Conservation (phyloP, 1,140 invertebrate genomes). For the Capitella teleta region DNA sequence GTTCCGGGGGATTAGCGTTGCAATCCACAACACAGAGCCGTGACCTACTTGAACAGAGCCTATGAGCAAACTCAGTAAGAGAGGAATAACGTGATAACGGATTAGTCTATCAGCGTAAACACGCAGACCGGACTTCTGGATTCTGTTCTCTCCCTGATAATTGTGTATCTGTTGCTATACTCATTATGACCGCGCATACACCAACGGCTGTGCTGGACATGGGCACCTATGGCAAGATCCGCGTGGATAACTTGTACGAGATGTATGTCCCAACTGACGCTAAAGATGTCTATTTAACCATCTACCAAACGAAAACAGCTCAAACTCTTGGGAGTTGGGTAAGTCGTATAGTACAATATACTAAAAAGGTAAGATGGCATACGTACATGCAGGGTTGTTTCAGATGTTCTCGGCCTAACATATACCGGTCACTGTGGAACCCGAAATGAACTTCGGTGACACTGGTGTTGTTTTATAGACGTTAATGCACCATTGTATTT, state of each 20-base stretch:
- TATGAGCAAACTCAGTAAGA: too few species aligned
- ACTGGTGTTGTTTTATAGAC: not conserved
- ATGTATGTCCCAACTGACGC: not conserved
- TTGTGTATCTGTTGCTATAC: not conserved
- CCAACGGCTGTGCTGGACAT: not conserved
- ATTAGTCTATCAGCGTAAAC: too few species aligned
- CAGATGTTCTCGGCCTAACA: too few species aligned
- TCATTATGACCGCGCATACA: not conserved
- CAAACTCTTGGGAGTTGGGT: constrained; percentile 7
- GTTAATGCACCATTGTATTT: not conserved
- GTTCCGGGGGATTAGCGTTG: too few species aligned
- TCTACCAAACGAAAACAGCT: constrained; percentile 5
- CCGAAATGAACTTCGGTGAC: not conserved
- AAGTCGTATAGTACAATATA: not conserved
- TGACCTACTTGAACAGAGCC: too few species aligned
- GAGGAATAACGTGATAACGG: too few species aligned
- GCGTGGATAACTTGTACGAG: constrained; percentile 2
- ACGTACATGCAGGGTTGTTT: too few species aligned
- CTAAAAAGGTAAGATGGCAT: too few species aligned
- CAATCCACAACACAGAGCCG: too few species aligned
- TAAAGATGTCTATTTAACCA: not conserved
- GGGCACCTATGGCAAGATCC: constrained; percentile 1
- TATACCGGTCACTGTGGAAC: not conserved
- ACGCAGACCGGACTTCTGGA: too few species aligned
- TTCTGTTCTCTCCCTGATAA: too few species aligned